Base-by-base conservation (phyloP, 2,113 vertebrate species). In the Ginglymostoma cirratum region DNA sequence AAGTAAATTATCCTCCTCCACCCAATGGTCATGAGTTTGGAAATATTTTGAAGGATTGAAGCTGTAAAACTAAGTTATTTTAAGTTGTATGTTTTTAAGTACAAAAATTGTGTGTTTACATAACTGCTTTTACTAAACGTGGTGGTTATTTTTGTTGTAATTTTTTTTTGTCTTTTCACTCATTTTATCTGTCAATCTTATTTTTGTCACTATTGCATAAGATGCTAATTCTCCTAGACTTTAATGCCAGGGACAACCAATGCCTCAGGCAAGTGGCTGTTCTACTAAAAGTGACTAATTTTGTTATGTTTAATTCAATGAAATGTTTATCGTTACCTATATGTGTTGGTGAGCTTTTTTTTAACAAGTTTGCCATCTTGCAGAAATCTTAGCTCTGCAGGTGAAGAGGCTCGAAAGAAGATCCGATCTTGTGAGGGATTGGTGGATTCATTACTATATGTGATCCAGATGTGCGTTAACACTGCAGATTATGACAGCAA, bases 401-500 rank as follows among this genome's bases (percentile, higher is more conserved):
- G 99, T 0, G 99, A 99, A 96, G 99, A 99, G 96, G 99, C 99
- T 0, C 98, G 99, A 94, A 99, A 99, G 97, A 99, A 99, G 96
- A 98, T 99, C 98, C 98, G 99, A 65, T 97, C 97, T 76, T 99
- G 99, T 0, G 99, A 99, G 19, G 99, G 99, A 0, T 97, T 99
- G 96, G 98, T 99, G 0, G 99, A 99, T 97, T 99, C 99, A 0
- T 97, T 99, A 96, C 97, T 99, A 2, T 98, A 99, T 0, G 98
- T 99, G 97, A 99, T 99, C 98, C 99, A 99, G 97, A 99, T 99
- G 0, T 99, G 99, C 55, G 99, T 99, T 97, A 99, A 98, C 98
- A 99, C 99, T 17, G 99, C 99, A 0, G 99, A 99, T 96, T 99
- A 99, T 0, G 99, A 99, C 97, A 99, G 99, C 98, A 99, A 99